These are phyloP conservation scores for Busseola fusca DNA, from an alignment of 2,888 invertebrate species.

Conservation along the genomic window DNA sequence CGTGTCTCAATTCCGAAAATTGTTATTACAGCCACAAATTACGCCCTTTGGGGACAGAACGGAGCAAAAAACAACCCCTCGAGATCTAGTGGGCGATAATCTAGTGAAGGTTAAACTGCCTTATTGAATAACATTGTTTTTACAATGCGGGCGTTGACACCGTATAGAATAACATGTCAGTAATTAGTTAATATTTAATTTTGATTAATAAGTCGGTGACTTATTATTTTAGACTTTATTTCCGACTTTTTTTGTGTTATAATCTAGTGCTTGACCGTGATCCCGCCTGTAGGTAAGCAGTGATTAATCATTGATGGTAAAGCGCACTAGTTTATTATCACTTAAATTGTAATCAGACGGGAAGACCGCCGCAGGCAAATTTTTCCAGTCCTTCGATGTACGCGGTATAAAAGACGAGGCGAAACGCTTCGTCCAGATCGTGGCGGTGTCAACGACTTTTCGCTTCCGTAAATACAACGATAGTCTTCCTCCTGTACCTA, in stretches of 20 bases:
- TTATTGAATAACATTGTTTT: constrained; percentile 59
- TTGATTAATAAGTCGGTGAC: background rate
- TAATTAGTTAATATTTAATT: constrained; percentile 8
- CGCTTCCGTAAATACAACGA: background rate
- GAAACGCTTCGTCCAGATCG: too few species aligned
- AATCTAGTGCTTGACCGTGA: too few species aligned
- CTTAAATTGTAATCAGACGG: too few species aligned
- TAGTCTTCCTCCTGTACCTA: background rate
- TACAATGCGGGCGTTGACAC: constrained; percentile 58
- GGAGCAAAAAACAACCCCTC: constrained; percentile 65
- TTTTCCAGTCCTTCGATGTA: too few species aligned
- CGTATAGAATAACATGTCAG: constrained; percentile 12
- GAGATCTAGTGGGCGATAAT: constrained; percentile 68
- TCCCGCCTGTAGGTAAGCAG: too few species aligned
- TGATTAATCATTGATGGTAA: too few species aligned
- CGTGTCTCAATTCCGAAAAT: constrained; percentile 56
- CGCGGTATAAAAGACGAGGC: too few species aligned
- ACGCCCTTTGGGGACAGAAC: constrained; percentile 55
- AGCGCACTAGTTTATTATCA: too few species aligned
- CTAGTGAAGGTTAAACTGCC: constrained; percentile 60
- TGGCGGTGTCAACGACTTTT: too few species aligned
- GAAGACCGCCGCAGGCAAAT: too few species aligned
- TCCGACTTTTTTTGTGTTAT: background rate
- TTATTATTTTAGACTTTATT: background rate
- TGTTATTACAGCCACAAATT: constrained; percentile 65